Base-by-base conservation (phyloP, 2,888 invertebrate species). In the Taphrorychus bicolor region DNA sequence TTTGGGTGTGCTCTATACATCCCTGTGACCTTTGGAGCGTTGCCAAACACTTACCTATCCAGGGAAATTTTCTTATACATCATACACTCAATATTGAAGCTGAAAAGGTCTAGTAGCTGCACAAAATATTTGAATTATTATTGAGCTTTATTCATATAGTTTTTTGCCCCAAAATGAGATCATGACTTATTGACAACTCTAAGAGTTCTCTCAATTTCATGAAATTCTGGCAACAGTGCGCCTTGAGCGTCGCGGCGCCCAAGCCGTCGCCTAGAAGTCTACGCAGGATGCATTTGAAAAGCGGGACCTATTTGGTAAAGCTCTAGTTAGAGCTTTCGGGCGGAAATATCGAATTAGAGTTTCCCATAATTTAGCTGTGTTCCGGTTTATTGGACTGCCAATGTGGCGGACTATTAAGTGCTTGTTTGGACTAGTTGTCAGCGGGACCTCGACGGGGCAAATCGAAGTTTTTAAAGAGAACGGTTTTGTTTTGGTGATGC, bases 181-280 rank as follows among this genome's bases (percentile, higher is more conserved):
- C 23, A 2, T 24, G 2, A 32, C 14, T 32, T 19, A 9, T 14
- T 57, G 18, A 41, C 7, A 16, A 41, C n/a, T n/a, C n/a, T n/a
- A n/a, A n/a, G n/a, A 17, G 48, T 58, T n/a, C 53, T 11, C 32
- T 45, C n/a, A n/a, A n/a, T n/a, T n/a, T n/a, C n/a, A n/a, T n/a
- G 54, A 45, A 67, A 62, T 56, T 16, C 3, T 17, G 63, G 49
- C 23, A 52, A 41, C 57, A 14, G 18, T 19, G 32, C n/a, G 2
- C n/a, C 24, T n/a, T 16, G 54, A 59, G 52, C 68, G 68, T 59
- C 63, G 62, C 23, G 68, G 54, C 59, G 68, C 53, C 59, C 45
- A 42, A 45, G 63, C 62, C 63, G 63, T 68, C 59, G 63, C 16
- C 53, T 51, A 5, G 11, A 41, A 53, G 68, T 63, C 59, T 68